These are phyloP conservation scores for Eupelmus urozonus DNA, from an alignment of 2,888 invertebrate genomes.

Conservation along the genomic window DNA sequence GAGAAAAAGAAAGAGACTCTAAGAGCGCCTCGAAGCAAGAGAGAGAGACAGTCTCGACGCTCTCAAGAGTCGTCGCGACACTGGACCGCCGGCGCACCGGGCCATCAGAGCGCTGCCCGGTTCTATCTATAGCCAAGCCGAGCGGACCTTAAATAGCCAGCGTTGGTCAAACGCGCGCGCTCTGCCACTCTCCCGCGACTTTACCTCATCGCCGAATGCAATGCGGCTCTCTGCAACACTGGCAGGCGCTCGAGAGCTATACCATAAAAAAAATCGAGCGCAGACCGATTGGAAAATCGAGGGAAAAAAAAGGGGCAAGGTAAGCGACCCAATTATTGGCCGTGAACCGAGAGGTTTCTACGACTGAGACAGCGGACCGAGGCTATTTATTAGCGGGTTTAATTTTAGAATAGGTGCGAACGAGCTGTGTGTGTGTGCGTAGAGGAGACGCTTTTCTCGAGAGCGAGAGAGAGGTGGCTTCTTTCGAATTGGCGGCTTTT, in stretches of 20 bases:
- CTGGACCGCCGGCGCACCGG: constrained; percentile 43
- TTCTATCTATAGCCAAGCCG: constrained; percentile 76
- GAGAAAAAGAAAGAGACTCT: too few species aligned
- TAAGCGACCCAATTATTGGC: constrained; percentile 50
- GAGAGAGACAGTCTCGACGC: too few species aligned
- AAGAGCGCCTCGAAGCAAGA: too few species aligned
- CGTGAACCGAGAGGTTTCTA: constrained; percentile 35
- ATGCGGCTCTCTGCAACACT: neutral
- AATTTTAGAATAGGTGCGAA: constrained; percentile 49
- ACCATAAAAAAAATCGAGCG: constrained; percentile 24
- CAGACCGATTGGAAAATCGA: neutral
- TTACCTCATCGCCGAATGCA: constrained; percentile 51
- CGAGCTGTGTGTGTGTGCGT: neutral
- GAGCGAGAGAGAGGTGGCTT: neutral
- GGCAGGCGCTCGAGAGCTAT: neutral
- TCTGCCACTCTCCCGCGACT: neutral
- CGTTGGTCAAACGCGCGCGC: constrained; percentile 41
- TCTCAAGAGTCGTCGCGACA: too few species aligned
- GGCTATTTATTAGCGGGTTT: constrained; percentile 34
- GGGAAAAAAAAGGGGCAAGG: constrained; percentile 41
- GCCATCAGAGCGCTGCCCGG: constrained; percentile 55
- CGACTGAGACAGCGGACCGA: neutral
- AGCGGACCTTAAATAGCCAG: constrained; percentile 76
- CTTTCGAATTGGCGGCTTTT: neutral
- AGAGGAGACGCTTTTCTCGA: too few species aligned